These are phyloP conservation scores for Mizuhopecten yessoensis DNA, from an alignment of 1,140 invertebrate genomes.

Conservation along the genomic window DNA sequence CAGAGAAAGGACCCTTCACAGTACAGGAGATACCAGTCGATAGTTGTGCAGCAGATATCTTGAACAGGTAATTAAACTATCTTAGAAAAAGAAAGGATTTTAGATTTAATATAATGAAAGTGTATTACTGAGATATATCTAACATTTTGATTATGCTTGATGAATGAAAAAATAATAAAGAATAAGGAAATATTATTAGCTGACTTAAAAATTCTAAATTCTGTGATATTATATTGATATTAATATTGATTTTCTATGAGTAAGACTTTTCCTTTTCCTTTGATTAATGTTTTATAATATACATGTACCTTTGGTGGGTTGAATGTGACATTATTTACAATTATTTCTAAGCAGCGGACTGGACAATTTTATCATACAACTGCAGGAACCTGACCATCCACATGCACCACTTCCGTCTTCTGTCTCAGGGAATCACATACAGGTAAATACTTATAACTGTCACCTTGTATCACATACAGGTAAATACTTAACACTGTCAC, in stretches of 20 bases:
- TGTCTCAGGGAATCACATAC: background rate
- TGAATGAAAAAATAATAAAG: too few relatives aligned
- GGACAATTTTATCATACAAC: background rate
- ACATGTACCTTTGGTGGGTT: too few relatives aligned
- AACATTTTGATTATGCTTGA: too few relatives aligned
- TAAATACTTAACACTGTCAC: background rate
- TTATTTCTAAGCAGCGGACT: background rate
- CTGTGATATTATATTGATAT: too few relatives aligned
- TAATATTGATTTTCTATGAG: too few relatives aligned
- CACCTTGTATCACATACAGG: background rate
- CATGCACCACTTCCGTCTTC: background rate
- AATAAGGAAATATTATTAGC: too few relatives aligned
- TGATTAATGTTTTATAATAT: too few relatives aligned
- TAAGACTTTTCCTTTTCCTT: too few relatives aligned
- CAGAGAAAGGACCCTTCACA: background rate
- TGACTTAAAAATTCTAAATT: too few relatives aligned
- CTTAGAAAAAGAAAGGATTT: too few relatives aligned
- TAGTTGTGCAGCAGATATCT: background rate
- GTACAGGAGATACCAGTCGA: background rate
- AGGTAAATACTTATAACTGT: background rate
- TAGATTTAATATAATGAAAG: too few relatives aligned
- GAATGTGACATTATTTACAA: background rate
- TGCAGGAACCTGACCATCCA: background rate
- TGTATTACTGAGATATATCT: too few relatives aligned
- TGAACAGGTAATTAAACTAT: background rate